Evolutionary conservation across 2,113 vertebrate species (phyloP).

Genomic region (Psephotus haematonotus): DNA sequence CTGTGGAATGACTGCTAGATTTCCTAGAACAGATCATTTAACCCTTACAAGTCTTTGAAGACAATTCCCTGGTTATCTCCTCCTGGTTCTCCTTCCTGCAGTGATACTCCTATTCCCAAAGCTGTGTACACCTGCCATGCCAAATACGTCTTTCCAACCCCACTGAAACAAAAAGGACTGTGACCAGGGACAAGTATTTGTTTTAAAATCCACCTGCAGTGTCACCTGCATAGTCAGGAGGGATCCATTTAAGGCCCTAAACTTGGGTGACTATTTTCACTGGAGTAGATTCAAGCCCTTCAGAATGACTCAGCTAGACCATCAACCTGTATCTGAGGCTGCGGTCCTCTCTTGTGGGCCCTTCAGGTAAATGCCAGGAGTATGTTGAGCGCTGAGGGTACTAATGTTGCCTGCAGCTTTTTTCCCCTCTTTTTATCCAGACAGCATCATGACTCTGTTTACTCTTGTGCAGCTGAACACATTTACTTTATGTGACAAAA

Average conservation of each 20-base stretch:
- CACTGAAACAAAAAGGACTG: not conserved
- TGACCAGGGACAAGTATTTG: not conserved
- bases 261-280: not conserved
- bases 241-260: not conserved
- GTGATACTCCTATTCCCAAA: not conserved
- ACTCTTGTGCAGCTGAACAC: not conserved
- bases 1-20: not conserved
- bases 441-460: not conserved
- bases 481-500: not conserved
- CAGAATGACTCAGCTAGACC: not conserved
- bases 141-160: not conserved
- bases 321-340: not conserved
- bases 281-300: not conserved
- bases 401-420: not conserved
- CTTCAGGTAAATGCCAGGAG: not conserved
- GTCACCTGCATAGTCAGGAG: not conserved
- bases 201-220: not conserved
- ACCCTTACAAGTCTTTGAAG: not conserved
- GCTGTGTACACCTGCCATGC: not conserved
- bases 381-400: not conserved
- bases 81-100: not conserved
- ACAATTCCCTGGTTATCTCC: not conserved
- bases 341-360: not conserved
- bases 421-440: not conserved
- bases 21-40: not conserved